Conservation (phyloP, 2,113 vertebrate species). For the Cyanocitta stelleri region DNA sequence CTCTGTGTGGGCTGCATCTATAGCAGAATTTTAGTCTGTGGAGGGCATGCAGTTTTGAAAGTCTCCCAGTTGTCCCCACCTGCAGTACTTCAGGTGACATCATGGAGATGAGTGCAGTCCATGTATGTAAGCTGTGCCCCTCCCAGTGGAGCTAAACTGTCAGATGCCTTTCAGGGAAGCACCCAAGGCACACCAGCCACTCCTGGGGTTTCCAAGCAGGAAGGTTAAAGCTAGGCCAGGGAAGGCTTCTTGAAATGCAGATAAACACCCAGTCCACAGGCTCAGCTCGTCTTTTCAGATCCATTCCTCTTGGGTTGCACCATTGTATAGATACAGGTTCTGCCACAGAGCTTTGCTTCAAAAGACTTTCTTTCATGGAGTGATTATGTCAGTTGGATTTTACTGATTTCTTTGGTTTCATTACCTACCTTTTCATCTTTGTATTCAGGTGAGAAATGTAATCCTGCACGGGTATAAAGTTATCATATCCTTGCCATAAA, state of each 20-base stretch:
- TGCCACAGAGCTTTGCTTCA: not conserved
- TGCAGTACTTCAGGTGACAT: accelerated
- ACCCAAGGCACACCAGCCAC: not conserved
- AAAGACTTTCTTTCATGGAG: not conserved
- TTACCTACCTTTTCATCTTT: not conserved
- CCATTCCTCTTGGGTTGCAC: not conserved
- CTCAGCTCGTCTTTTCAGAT: not conserved
- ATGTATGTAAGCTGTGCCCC: not conserved
- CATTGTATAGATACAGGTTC: not conserved
- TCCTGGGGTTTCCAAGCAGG: not conserved
- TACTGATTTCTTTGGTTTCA: not conserved
- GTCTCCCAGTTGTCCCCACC: not conserved
- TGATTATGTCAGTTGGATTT: not conserved
- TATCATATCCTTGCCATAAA: not conserved
- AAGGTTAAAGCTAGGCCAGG: not conserved
- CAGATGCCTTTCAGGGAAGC: not conserved
- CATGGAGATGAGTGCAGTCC: not conserved
- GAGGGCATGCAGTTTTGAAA: not conserved
- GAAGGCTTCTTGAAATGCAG: not conserved
- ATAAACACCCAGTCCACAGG: not conserved
- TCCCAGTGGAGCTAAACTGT: not conserved
- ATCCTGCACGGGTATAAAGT: not conserved
- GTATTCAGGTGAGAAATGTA: not conserved
- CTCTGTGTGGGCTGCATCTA: not conserved
- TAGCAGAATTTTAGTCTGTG: not conserved